These are phyloP conservation scores for Dryocosmus kuriphilus DNA, from an alignment of 2,888 invertebrate species.

Conservation along the genomic window DNA sequence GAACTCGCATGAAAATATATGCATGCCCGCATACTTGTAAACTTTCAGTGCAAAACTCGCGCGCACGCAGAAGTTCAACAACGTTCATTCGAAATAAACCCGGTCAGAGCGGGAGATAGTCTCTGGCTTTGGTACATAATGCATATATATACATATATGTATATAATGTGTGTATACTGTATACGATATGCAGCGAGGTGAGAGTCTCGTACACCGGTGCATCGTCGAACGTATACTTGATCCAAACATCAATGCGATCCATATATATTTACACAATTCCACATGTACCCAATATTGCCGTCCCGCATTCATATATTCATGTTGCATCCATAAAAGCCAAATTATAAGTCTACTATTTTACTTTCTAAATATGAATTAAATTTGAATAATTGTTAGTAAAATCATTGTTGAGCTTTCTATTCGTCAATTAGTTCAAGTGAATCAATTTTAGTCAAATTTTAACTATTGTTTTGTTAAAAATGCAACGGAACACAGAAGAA, in stretches of 20 bases:
- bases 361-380: too few relatives aligned
- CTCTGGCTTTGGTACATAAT: constrained; percentile 23
- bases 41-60: constrained; percentile 2
- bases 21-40: neutral
- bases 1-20: constrained; percentile 12
- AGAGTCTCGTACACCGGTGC: neutral
- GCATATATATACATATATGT: constrained; percentile 35
- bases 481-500: too few relatives aligned
- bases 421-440: too few relatives aligned
- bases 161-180: neutral
- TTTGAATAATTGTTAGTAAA: too few relatives aligned
- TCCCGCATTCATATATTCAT: neutral
- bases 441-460: too few relatives aligned
- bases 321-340: neutral
- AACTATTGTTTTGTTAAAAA: too few relatives aligned
- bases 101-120: constrained; percentile 21
- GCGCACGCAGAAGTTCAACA: constrained; percentile 38
- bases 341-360: too few relatives aligned
- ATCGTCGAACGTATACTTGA: neutral
- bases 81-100: constrained; percentile 39
- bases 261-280: neutral
- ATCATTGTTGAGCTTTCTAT: too few relatives aligned
- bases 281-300: neutral
- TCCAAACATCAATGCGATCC: neutral
- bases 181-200: constrained; percentile 18